These are phyloP conservation scores for Plebejus anna DNA, from an alignment of 2,888 invertebrate species.

Conservation along the genomic window DNA sequence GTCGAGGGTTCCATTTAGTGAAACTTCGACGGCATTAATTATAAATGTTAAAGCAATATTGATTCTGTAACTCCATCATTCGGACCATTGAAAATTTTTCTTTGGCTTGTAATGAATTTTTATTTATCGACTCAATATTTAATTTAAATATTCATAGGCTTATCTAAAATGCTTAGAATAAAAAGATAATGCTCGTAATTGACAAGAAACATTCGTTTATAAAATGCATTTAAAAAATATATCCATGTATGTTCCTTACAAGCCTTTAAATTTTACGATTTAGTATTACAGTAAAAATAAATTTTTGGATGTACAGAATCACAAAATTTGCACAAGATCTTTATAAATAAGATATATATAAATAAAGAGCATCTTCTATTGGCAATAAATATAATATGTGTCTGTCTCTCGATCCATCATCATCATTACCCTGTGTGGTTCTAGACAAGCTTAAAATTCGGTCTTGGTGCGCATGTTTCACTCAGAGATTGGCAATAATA, in stretches of 20 bases:
- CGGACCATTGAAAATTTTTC: not conserved
- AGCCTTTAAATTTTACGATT: not conserved
- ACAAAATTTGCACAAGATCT: constrained; percentile 14
- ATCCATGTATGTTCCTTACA: constrained; percentile 4
- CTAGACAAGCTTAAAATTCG: not conserved
- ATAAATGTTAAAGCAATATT: constrained; percentile 23
- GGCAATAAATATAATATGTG: not conserved
- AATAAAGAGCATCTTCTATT: constrained; percentile 23
- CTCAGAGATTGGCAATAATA: not conserved
- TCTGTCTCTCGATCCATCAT: not conserved
- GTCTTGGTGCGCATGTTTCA: constrained; percentile 10
- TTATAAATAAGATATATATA: constrained; percentile 14
- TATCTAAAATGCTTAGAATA: not conserved
- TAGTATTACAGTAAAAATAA: not conserved
- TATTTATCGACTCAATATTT: not conserved
- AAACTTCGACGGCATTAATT: constrained; percentile 58
- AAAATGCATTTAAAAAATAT: not conserved
- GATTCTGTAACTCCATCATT: constrained; percentile 22
- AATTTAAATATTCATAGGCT: not conserved
- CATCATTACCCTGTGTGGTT: not conserved
- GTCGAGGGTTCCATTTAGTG: constrained; percentile 60
- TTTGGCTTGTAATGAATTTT: constrained; percentile 22
- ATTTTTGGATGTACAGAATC: constrained; percentile 19
- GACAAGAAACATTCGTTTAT: not conserved
- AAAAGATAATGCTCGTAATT: not conserved